Conservation (phyloP, 2,113 vertebrate species). For the Ceyx margarethae region DNA sequence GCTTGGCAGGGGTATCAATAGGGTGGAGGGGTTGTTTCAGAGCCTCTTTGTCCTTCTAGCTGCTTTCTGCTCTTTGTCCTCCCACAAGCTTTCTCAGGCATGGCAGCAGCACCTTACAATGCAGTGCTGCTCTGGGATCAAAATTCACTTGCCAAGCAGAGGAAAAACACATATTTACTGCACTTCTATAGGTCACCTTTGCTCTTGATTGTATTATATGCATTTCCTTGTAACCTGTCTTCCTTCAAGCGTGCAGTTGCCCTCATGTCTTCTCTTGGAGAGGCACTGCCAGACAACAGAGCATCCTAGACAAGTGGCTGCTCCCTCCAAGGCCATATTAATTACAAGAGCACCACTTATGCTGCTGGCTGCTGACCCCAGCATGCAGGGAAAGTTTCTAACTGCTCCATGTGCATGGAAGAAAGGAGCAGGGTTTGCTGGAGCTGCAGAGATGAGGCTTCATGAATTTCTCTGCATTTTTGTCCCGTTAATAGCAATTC, state of each 20-base stretch:
- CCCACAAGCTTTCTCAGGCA: not conserved
- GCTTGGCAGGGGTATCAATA: not conserved
- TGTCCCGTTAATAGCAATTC: not conserved
- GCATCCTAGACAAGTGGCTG: not conserved
- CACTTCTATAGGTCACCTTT: slow-evolving; percentile 49
- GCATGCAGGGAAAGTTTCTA: not conserved
- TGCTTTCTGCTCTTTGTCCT: not conserved
- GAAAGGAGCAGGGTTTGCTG: not conserved
- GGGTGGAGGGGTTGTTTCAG: not conserved
- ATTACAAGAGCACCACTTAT: not conserved
- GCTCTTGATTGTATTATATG: not conserved
- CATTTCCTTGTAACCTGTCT: not conserved
- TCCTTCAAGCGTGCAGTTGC: not conserved
- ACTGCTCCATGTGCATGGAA: accelerated
- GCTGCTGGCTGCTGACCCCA: not conserved
- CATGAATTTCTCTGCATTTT: not conserved
- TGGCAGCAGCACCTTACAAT: not conserved
- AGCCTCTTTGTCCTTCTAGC: slow-evolving; percentile 10
- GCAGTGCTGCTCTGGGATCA: not conserved
- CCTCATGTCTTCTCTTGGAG: not conserved
- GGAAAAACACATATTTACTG: slow-evolving; percentile 21
- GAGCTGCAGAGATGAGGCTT: not conserved
- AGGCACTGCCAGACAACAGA: not conserved
- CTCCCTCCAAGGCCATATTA: not conserved
- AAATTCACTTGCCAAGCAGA: slow-evolving; percentile 49